Conservation (phyloP, 64 coral and sea anemone genomes). For the Stichodactyla mertensii region DNA sequence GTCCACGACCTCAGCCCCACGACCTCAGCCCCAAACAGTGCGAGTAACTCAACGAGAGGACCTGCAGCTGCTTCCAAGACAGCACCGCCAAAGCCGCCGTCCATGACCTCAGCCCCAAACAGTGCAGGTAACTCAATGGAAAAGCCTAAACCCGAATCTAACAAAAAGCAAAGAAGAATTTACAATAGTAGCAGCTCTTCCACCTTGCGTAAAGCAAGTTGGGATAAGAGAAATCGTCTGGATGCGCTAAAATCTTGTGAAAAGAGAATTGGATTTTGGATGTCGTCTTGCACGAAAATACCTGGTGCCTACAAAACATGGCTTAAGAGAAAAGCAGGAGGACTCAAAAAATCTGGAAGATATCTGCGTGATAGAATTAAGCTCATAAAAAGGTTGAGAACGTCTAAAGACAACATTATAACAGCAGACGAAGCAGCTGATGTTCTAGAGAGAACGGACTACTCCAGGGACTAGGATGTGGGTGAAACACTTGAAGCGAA, state of each 20-base stretch:
- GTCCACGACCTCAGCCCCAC: no score
- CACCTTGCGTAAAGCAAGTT: background rate
- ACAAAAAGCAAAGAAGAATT: no score
- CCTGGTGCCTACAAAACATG: background rate
- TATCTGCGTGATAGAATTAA: background rate
- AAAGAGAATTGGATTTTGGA: background rate
- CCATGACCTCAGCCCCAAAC: no score
- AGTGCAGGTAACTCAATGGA: background rate
- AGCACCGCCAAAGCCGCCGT: background rate
- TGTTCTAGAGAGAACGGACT: background rate
- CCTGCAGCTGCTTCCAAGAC: background rate
- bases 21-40: background rate
- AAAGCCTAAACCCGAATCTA: background rate
- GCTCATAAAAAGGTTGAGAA: background rate
- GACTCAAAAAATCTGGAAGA: background rate
- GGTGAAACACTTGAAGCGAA: background rate
- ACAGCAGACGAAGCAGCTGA: background rate
- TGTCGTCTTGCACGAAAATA: background rate
- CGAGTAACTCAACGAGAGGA: background rate
- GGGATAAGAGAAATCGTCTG: background rate
- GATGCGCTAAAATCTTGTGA: background rate
- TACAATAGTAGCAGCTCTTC: no score
- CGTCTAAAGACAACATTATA: background rate
- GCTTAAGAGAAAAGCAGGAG: background rate
- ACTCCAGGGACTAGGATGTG: background rate